Base-by-base conservation (phyloP, 2,888 invertebrate genomes). In the Antitype chi region DNA sequence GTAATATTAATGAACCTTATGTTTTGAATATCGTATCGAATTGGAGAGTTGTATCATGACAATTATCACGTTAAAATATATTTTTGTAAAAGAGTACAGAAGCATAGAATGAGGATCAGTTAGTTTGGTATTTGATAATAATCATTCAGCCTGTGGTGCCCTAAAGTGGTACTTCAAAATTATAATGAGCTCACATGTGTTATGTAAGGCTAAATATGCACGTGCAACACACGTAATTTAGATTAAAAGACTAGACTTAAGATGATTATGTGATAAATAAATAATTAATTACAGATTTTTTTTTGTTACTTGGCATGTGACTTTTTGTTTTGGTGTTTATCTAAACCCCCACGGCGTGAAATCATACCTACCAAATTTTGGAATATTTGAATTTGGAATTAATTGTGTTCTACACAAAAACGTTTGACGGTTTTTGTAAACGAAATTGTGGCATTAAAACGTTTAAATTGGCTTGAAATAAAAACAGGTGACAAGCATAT, bases 261-360 rank as follows among this genome's bases (percentile, higher is more conserved):
- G 38, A 63, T n/a, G n/a, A 52, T 25, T 55, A 38, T 55, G 47
- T 81, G 74, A 81, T 73, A 81, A 76, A 69, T 59, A 49, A 53
- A 25, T 60, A n/a, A 60, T 11, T 15, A 15, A 25, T 74, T 23
- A 8, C 3, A 15, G 52, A 13, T 60, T 52, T 52, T n/a, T 49
- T 38, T 8, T 23, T 23, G 5, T 23, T 17, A 59, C 7, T 52
- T 52, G 5, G 20, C 32, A 53, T 0, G 32, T 59, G 43, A 43
- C 28, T 60, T 60, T 71, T 32, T 47, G 32, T 80, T 32, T 32
- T 53, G 15, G 13, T 15, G 6, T 43, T 43, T 43, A 7, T 55
- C 6, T 0, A 20, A 28, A 28, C 17, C 15, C 7, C 17, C 0
- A 38, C 9, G 0, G 8, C 11, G 4, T 70, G 53, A 7, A 74